Base-by-base conservation (phyloP, 2,113 vertebrate species). In the Phyllopteryx taeniolatus region DNA sequence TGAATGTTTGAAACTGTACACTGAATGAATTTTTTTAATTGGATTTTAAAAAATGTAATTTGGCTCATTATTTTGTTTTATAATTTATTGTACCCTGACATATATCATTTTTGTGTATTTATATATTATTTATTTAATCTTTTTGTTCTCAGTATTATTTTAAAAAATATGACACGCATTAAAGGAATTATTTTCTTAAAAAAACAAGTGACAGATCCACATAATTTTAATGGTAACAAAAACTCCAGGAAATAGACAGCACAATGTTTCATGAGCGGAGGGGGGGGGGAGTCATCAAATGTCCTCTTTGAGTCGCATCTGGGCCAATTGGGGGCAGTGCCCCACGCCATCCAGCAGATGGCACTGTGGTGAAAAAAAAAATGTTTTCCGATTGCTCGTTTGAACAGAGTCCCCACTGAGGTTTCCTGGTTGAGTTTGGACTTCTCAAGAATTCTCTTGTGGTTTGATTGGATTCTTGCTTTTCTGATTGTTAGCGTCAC, bases 401-500 rank as follows among this genome's bases (percentile, higher is more conserved):
- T 7, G 6, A 51, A 54, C 7, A 3, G 20, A 33, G 3, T 4
- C 33, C 2, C 31, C 27, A 4, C 20, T 56, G 53, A 56, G 51
- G 17, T 54, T 20, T 54, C 10, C 57, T 60, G 57, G 13, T 61
- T 17, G 35, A 61, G 33, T 35, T 61, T 35, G 31, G 57, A 33
- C 27, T 33, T 14, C 2, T 27, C 57, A 33, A 60, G 27, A 60
- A 66, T 47, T 27, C 63, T 43, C 43, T 46, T 44, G 44, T 46
- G 63, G n/a, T 22, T 46, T 66, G 43, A 27, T 14, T 66, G 44
- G 20, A 27, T 15, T 66, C 27, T 47, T 47, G n/a, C 64, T 47
- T 43, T 22, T 66, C 64, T 66, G 64, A 49, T 66, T 47, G 64
- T 66, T 47, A 47, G 64, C 44, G 22, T 66, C 64, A 66, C 64